These are phyloP conservation scores for Chymomyza procnemis DNA, from an alignment of 2,888 invertebrate species.

Conservation along the genomic window DNA sequence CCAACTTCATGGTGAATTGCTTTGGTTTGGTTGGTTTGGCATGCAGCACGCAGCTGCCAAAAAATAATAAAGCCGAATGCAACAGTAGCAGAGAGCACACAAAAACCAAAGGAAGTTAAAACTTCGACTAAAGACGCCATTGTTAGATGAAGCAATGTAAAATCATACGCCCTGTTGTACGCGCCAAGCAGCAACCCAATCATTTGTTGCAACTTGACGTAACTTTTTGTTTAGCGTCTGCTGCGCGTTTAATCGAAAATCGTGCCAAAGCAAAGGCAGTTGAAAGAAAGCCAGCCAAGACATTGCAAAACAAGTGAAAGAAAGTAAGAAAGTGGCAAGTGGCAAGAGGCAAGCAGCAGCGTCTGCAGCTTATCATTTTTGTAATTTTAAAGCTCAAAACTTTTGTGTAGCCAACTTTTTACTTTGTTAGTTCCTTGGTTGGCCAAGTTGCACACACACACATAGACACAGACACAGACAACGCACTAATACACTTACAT, in stretches of 20 bases:
- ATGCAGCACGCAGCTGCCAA: slow-evolving; percentile 27
- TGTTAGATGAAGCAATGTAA: neutral
- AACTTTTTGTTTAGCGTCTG: neutral
- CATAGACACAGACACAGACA: neutral
- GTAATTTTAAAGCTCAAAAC: slow-evolving; percentile 23
- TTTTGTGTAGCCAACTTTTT: neutral
- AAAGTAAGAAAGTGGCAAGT: neutral
- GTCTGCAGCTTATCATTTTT: slow-evolving; percentile 51
- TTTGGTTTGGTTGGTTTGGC: slow-evolving; percentile 30
- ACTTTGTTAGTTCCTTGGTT: neutral
- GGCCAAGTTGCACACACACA: neutral
- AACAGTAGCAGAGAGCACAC: neutral
- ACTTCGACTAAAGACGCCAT: neutral
- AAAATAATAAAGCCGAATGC: slow-evolving; percentile 11
- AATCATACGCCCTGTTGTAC: slow-evolving; percentile 29
- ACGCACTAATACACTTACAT: neutral
- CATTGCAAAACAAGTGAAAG: neutral
- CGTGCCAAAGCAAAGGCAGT: neutral
- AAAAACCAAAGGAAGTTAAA: slow-evolving; percentile 6
- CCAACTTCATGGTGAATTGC: slow-evolving; percentile 5
- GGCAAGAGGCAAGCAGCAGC: neutral
- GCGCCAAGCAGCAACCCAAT: neutral
- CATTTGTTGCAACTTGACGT: neutral
- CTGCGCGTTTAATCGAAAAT: slow-evolving; percentile 35
- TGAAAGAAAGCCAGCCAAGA: neutral